A percentile compares a stretch with the other conserved stretches of the same genome.
phyloP scores from a whole-genome alignment of 2,113 vertebrate species.

The Nycticorax nycticorax region DNA sequence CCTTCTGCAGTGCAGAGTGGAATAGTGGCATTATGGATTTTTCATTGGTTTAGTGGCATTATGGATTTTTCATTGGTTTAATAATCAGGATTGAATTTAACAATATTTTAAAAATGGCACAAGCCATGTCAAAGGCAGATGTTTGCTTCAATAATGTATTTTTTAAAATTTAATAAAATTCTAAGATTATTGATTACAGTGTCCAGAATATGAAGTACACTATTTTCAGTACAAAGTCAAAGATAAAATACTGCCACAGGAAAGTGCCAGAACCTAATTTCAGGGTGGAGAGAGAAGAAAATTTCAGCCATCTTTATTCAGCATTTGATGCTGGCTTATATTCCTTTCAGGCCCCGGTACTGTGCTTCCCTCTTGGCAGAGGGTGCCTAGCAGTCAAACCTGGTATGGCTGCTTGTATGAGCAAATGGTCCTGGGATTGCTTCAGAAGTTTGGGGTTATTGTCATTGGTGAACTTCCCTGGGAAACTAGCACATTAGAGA shows the following conservation, averaged over 20 bases:
- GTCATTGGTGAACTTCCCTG: slow-evolving; percentile 52
- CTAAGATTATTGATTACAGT: background rate
- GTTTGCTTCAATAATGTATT: slow-evolving; percentile 3
- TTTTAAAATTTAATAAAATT: background rate
- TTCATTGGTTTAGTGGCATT: background rate
- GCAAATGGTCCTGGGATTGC: slow-evolving; percentile 38
- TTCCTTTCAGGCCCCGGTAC: background rate
- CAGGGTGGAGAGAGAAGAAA: background rate
- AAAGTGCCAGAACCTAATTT: background rate
- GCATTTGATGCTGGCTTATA: background rate
- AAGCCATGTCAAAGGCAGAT: background rate
- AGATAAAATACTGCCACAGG: background rate
- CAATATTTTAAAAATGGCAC: background rate
- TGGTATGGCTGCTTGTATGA: background rate
- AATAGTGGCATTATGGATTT: background rate
- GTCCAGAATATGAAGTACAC: background rate
- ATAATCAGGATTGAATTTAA: background rate
- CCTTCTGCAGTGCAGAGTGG: background rate
- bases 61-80: background rate
- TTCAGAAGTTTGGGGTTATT: slow-evolving; percentile 43
- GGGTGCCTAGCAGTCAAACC: background rate
- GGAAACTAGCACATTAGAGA: slow-evolving; percentile 47
- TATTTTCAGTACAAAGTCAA: background rate
- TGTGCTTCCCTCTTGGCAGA: background rate
- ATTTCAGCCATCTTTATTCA: background rate